Conservation (phyloP, 2,888 invertebrate species). For the Dilophus febrilis region DNA sequence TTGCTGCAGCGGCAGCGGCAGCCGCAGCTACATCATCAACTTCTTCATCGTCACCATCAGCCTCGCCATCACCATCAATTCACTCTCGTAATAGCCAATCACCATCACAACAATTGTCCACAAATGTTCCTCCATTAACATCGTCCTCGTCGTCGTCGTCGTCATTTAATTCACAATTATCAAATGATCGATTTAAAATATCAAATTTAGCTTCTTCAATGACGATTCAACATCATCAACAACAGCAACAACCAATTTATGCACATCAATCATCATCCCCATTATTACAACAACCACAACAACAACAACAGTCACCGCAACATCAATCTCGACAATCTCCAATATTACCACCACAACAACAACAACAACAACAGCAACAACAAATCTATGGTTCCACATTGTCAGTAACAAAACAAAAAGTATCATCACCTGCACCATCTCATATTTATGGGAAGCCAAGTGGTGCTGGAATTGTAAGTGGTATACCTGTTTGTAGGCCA, state of each 20-base stretch:
- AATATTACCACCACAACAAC: conserved; percentile 12
- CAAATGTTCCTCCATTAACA: no score
- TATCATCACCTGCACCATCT: conserved; percentile 58
- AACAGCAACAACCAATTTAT: conserved; percentile 16
- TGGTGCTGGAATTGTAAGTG: conserved; percentile 37
- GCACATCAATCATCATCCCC: neutral
- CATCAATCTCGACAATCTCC: neutral
- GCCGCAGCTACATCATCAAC: neutral
- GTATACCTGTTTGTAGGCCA: conserved; percentile 35
- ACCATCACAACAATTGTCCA: no score
- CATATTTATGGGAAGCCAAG: conserved; percentile 17
- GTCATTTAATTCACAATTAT: conserved; percentile 26
- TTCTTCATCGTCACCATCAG: no score
- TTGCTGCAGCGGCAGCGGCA: conserved; percentile 1
- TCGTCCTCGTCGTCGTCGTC: no score
- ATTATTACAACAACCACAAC: neutral
- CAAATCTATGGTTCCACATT: no score
- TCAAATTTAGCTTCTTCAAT: conserved; percentile 23
- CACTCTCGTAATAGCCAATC: no score
- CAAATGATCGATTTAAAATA: conserved; percentile 37
- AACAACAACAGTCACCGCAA: neutral
- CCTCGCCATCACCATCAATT: no score
- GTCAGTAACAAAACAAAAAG: conserved; percentile 39
- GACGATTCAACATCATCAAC: neutral
- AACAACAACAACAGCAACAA: conserved; percentile 27